Conservation (phyloP, 2,888 invertebrate genomes). For the Tholera decimalis region DNA sequence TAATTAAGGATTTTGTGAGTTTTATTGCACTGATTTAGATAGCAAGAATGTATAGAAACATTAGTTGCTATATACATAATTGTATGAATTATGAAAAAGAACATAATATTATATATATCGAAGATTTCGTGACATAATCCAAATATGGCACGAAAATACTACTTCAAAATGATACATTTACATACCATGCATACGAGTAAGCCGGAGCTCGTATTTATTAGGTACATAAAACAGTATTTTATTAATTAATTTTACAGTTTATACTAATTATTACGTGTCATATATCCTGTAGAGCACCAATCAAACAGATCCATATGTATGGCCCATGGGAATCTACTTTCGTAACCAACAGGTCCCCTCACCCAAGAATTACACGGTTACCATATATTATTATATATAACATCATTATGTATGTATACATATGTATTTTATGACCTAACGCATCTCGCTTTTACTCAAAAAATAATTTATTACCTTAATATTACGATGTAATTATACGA, state of each 20-base stretch:
- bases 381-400: conserved; percentile 2
- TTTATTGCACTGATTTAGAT: no score
- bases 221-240: conserved; percentile 24
- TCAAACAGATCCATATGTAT: neutral
- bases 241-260: conserved; percentile 29
- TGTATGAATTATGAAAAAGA: no score
- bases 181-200: no score
- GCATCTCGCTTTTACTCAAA: conserved; percentile 45
- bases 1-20: no score
- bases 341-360: conserved; percentile 20
- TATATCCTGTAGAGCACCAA: neutral
- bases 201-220: neutral
- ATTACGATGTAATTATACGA: conserved; percentile 51
- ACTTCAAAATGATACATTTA: no score
- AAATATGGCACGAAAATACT: no score
- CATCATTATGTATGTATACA: conserved; percentile 5
- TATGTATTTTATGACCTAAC: conserved; percentile 26
- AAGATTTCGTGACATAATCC: no score
- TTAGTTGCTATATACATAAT: no score
- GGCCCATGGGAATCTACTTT: neutral
- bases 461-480: conserved; percentile 52
- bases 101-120: no score
- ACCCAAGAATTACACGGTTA: neutral
- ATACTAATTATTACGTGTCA: conserved; percentile 16
- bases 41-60: no score